phyloP scores from a whole-genome alignment of 1,140 invertebrate species.

The Carcinoscorpius rotundicauda region DNA sequence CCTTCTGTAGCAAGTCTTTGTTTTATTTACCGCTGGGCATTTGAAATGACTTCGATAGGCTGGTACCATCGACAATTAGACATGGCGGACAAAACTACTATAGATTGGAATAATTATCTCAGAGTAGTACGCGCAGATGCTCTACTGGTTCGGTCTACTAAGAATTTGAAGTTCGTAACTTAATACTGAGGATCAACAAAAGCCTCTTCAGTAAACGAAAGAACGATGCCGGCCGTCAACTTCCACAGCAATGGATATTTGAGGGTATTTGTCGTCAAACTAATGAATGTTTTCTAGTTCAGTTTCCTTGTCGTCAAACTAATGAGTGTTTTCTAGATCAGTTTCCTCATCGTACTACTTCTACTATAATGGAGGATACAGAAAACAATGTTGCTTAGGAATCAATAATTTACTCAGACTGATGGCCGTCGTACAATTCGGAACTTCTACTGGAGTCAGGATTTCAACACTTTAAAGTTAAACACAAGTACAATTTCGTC shows the following conservation, averaged over 20 bases:
- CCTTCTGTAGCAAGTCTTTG: not conserved
- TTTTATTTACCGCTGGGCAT: conserved; percentile 9
- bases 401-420: conserved; percentile 9
- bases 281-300: conserved; percentile 12
- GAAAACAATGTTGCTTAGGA: not conserved
- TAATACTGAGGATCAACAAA: not conserved
- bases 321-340: conserved; percentile 13
- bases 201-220: conserved; percentile 15
- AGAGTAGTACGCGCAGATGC: conserved; percentile 1
- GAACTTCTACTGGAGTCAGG: conserved; percentile 1
- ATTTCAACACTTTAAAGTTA: not conserved
- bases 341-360: not conserved
- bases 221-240: conserved; percentile 9
- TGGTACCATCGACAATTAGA: conserved; percentile 5
- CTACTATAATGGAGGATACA: no score
- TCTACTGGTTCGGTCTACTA: not conserved
- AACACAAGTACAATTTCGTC: conserved; percentile 5
- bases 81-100: not conserved
- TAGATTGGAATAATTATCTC: conserved; percentile 10
- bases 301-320: conserved; percentile 13
- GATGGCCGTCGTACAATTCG: conserved; percentile 9
- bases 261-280: conserved; percentile 16
- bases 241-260: conserved; percentile 17
- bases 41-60: conserved; percentile 10
- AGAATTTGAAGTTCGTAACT: no score